A percentile compares a stretch with the other conserved stretches of the same genome.
Conservation (phyloP, 1,140 invertebrate species). For the Drosophila teissieri region DNA sequence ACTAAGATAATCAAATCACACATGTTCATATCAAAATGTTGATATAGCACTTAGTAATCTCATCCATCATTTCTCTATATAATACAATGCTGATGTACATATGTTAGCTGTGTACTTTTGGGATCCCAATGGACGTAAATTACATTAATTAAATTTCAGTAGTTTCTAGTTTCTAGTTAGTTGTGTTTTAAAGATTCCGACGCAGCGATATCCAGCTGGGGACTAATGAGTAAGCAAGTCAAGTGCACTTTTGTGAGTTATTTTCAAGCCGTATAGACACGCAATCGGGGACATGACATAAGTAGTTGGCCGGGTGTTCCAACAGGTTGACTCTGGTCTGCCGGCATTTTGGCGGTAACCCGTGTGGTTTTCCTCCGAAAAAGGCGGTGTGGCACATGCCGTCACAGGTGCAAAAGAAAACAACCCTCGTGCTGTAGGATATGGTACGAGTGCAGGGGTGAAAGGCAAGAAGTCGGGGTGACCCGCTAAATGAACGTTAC, state of each 20-base stretch:
- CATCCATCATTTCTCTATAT: constrained; percentile 16
- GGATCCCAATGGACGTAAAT: background rate
- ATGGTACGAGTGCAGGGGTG: background rate
- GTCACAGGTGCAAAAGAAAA: constrained; percentile 64
- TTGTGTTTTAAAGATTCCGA: constrained; percentile 13
- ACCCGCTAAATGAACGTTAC: constrained; percentile 41
- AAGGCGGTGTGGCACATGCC: constrained; percentile 59
- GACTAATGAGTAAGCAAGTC: constrained; percentile 22
- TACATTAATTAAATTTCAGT: constrained; percentile 16
- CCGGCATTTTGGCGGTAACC: constrained; percentile 68
- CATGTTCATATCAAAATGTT: background rate
- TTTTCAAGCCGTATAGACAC: constrained; percentile 25
- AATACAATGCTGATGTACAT: background rate
- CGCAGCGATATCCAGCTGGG: constrained; percentile 10
- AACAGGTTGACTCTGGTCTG: constrained; percentile 63
- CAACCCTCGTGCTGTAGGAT: constrained; percentile 52
- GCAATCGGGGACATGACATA: constrained; percentile 38
- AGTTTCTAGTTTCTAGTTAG: background rate
- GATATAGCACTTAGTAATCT: background rate
- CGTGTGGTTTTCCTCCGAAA: constrained; percentile 10
- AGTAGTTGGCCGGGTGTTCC: constrained; percentile 31
- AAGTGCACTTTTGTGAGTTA: constrained; percentile 20
- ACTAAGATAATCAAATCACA: constrained; percentile 3
- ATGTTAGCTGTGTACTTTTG: background rate
- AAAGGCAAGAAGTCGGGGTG: constrained; percentile 7